phyloP scores from a whole-genome alignment of 2,888 invertebrate species.

The Ferdinandea cuprea region DNA sequence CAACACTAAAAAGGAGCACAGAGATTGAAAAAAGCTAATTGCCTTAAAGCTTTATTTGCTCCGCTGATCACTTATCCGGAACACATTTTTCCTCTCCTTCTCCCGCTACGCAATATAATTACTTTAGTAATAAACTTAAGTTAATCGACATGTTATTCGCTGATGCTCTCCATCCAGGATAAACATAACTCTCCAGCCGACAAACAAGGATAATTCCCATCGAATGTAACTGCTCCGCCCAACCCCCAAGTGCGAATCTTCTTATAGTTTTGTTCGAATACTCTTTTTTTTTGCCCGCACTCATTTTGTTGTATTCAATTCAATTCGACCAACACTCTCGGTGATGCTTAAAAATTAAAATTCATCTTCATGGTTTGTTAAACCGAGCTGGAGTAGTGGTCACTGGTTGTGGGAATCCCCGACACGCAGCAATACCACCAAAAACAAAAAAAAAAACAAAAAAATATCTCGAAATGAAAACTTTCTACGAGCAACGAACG shows the following conservation, averaged over 20 bases:
- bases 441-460: slow-evolving; percentile 23
- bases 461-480: slow-evolving; percentile 63
- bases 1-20: no score
- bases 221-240: slow-evolving; percentile 8
- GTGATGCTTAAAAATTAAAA: slow-evolving; percentile 71
- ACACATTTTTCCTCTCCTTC: not conserved
- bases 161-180: slow-evolving; percentile 47
- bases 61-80: not conserved
- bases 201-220: slow-evolving; percentile 59
- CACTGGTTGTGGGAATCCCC: slow-evolving; percentile 9
- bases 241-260: slow-evolving; percentile 64
- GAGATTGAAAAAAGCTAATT: not conserved
- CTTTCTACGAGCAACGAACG: slow-evolving; percentile 67
- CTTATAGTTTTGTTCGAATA: slow-evolving; percentile 50
- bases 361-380: slow-evolving; percentile 72
- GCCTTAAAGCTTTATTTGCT: not conserved
- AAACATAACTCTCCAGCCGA: slow-evolving; percentile 36
- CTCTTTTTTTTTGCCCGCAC: not conserved
- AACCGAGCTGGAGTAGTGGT: slow-evolving; percentile 37
- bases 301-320: slow-evolving; percentile 50
- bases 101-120: slow-evolving; percentile 28
- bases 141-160: slow-evolving; percentile 70
- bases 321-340: slow-evolving; percentile 62
- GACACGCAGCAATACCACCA: slow-evolving; percentile 49
- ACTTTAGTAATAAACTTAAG: slow-evolving; percentile 61